phyloP scores from a whole-genome alignment of 2,888 invertebrate species.

The Lithophane leautieri region DNA sequence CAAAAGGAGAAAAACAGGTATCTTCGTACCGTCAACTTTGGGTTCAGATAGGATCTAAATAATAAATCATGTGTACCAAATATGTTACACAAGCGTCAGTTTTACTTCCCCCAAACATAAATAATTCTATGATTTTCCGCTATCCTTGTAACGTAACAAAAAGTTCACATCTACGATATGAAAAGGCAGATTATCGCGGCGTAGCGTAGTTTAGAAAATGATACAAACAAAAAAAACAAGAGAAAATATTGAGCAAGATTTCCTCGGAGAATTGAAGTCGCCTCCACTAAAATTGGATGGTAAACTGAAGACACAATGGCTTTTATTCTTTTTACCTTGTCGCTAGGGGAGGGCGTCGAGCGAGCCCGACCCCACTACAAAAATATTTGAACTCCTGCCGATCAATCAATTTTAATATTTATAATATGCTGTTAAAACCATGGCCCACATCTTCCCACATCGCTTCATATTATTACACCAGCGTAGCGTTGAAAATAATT shows the following conservation, averaged over 20 bases:
- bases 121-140: conserved; percentile 51
- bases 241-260: conserved; percentile 83
- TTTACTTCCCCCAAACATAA: conserved; percentile 48
- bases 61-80: conserved; percentile 52
- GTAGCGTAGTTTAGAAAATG: conserved; percentile 73
- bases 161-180: conserved; percentile 56
- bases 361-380: conserved; percentile 27
- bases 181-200: conserved; percentile 63
- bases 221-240: conserved; percentile 78
- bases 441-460: conserved; percentile 46
- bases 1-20: conserved; percentile 42
- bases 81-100: conserved; percentile 38
- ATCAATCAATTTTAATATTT: conserved; percentile 76
- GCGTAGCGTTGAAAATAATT: conserved; percentile 27
- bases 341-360: conserved; percentile 41
- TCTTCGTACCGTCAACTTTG: conserved; percentile 37
- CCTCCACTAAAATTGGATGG: conserved; percentile 83
- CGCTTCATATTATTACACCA: conserved; percentile 22
- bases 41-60: conserved; percentile 53
- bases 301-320: conserved; percentile 81
- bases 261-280: conserved; percentile 83
- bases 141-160: conserved; percentile 40
- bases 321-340: conserved; percentile 77
- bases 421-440: conserved; percentile 69
- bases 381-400: conserved; percentile 70